These are phyloP conservation scores for Pantelozetes paolii DNA, from an alignment of 2,888 invertebrate species.

Conservation along the genomic window DNA sequence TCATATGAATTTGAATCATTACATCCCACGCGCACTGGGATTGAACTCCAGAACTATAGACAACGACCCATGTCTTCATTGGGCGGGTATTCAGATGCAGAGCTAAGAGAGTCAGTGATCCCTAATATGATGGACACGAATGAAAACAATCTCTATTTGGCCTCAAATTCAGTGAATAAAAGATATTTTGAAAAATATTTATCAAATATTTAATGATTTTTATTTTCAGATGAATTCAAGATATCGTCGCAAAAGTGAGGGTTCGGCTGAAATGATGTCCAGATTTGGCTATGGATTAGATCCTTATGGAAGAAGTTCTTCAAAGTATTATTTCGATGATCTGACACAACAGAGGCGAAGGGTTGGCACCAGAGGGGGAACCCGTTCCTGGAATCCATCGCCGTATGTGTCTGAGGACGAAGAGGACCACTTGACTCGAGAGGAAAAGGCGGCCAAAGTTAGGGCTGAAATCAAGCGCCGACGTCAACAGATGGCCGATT, in stretches of 20 bases:
- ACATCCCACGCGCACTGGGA: constrained; percentile 30
- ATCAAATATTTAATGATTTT: background rate
- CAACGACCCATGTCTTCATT: constrained; percentile 39
- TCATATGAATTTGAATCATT: constrained; percentile 45
- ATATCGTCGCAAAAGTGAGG: constrained; percentile 46
- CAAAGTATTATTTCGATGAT: constrained; percentile 22
- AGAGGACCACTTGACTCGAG: constrained; percentile 58
- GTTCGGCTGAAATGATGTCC: constrained; percentile 40
- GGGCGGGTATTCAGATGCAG: constrained; percentile 8
- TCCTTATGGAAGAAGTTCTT: constrained; percentile 43
- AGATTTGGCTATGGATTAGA: constrained; percentile 43
- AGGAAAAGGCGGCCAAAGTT: constrained; percentile 60
- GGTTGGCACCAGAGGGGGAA: constrained; percentile 43
- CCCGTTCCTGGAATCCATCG: constrained; percentile 58
- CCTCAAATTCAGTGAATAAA: background rate
- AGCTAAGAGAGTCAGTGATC: constrained; percentile 35
- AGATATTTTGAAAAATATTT: background rate
- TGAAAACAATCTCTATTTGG: constrained; percentile 22
- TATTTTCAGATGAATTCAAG: constrained; percentile 32
- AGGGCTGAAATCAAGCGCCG: constrained; percentile 62
- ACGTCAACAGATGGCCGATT: constrained; percentile 60
- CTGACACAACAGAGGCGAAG: constrained; percentile 24
- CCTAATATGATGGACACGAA: constrained; percentile 40
- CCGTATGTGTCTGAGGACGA: constrained; percentile 57
- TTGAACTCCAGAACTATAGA: constrained; percentile 25